These are phyloP conservation scores for Andrena camellia DNA, from an alignment of 2,888 invertebrate species.

Conservation along the genomic window DNA sequence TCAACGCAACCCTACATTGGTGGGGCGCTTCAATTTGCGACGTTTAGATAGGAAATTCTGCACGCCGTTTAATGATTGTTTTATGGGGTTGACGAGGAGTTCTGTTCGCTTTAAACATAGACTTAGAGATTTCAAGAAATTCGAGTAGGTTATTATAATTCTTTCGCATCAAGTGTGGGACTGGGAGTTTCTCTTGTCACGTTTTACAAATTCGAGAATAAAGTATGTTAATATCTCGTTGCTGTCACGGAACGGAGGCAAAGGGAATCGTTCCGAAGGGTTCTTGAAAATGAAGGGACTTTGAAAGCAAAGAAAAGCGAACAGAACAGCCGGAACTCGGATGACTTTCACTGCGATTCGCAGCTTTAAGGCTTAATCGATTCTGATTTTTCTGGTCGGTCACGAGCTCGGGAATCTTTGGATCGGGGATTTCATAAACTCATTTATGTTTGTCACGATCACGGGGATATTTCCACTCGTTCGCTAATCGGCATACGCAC, in stretches of 20 bases:
- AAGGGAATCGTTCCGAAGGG: not conserved
- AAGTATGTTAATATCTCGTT: not conserved
- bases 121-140: not conserved
- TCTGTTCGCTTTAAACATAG: slow-evolving; percentile 18
- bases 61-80: not conserved
- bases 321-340: slow-evolving; percentile 17
- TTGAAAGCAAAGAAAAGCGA: slow-evolving; percentile 31
- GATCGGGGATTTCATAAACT: not conserved
- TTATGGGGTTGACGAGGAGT: not conserved
- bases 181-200: not conserved
- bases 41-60: not conserved
- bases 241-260: not conserved
- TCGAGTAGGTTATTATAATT: not conserved
- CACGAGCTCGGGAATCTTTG: not conserved
- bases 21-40: not conserved
- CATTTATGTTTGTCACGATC: not conserved
- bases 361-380: slow-evolving; percentile 8
- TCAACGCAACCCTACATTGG: not conserved
- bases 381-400: not conserved
- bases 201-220: not conserved
- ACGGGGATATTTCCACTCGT: slow-evolving; percentile 33
- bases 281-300: slow-evolving; percentile 34
- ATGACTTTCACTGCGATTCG: slow-evolving; percentile 13
- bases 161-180: too few relatives aligned
- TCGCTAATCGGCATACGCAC: slow-evolving; percentile 1